Base-by-base conservation (phyloP, 2,113 vertebrate genomes). In the Artemisiospiza belli region DNA sequence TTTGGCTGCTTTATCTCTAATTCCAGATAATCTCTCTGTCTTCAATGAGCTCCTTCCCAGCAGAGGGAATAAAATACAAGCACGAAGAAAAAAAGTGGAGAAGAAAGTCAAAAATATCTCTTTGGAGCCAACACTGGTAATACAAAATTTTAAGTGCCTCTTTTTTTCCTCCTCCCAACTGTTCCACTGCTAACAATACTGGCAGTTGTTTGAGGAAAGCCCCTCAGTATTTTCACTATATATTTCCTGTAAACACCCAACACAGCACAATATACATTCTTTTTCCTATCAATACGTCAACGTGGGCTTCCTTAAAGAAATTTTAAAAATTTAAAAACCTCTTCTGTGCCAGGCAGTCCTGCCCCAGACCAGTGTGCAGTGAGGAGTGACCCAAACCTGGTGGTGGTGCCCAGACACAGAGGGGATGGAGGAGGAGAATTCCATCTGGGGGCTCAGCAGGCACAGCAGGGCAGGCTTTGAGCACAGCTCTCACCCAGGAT, bases 131-230 rank as follows among this genome's bases (percentile, higher is more conserved):
- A 73, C 11, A 31, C 69, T 64, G 62, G 54, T 69, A 88, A 91
- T 6, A 94, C 80, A 94, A 94, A 95, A 93, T 8, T 72, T 14
- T 66, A 83, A 79, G 63, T 15, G 57, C 39, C 59, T 80, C 77
- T 58, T 92, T 92, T 57, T 58, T 55, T 33, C 44, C 31, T 73
- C 77, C 80, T 91, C 89, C 44, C 66, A 83, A 52, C 94, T 88
- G 83, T 94, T 97, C 89, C 91, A 87, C 77, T 89, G 41, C 35
- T 54, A 46, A 94, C 94, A 94, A 72, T 66, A 78, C 62, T 57
- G 87, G 95, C 87, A 95, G 90, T 63, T 27, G 64, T 47, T 43
- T 66, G 92, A 95, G 96, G 92, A 96, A 96, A 97, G 76, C 72
- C 91, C 69, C 44, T 57, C 44, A 37, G 70, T 37, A 85, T 95